These are phyloP conservation scores for Rhodeus uyekii DNA, from an alignment of 2,797 vertebrate genomes.

Conservation along the genomic window DNA sequence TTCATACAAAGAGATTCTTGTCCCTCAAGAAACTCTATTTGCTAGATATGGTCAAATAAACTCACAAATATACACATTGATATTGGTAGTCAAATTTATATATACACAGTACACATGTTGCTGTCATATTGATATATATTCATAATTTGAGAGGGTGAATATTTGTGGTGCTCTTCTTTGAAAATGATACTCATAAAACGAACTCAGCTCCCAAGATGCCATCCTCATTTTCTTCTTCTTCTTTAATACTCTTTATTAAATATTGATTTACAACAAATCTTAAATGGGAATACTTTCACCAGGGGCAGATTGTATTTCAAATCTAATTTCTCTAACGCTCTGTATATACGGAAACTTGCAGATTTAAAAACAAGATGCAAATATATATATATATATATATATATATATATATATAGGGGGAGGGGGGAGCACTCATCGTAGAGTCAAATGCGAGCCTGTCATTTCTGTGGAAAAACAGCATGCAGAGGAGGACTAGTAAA, in stretches of 20 bases:
- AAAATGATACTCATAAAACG: constrained; percentile 41
- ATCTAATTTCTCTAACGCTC: constrained; percentile 42
- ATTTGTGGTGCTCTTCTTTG: constrained; percentile 36
- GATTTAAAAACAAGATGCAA: constrained; percentile 39
- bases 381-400: neutral
- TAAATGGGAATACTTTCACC: constrained; percentile 42
- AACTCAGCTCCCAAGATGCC: constrained; percentile 31
- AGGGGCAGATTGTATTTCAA: constrained; percentile 42
- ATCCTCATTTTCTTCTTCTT: constrained; percentile 36
- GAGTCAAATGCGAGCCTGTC: constrained; percentile 1
- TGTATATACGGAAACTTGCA: constrained; percentile 31
- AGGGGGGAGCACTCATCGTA: too few species aligned
- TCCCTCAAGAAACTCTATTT: neutral
- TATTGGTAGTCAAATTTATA: neutral
- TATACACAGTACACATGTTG: constrained; percentile 32
- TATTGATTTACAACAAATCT: constrained; percentile 60
- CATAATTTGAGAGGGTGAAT: constrained; percentile 35
- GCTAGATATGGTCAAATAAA: constrained; percentile 11
- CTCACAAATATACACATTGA: neutral
- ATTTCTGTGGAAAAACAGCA: constrained; percentile 15
- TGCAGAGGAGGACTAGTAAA: constrained; percentile 16
- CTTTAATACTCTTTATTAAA: constrained; percentile 59
- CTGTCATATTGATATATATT: constrained; percentile 51
- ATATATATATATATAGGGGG: too few species aligned
- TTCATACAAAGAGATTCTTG: neutral